Conservation (phyloP, 2,113 vertebrate genomes). For the Ochotona princeps region DNA sequence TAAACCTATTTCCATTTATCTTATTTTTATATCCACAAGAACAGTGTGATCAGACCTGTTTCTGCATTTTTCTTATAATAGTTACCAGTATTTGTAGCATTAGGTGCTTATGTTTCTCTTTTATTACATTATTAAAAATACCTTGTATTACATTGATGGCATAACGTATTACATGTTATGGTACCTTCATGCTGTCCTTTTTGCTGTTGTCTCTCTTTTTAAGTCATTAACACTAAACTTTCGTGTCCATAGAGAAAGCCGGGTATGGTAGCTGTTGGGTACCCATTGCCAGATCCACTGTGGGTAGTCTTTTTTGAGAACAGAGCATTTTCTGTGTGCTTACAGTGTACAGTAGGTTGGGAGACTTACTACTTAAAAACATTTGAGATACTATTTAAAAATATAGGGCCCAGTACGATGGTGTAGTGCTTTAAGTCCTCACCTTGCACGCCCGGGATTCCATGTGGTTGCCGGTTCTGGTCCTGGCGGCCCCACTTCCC, state of each 20-base stretch:
- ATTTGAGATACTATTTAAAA: not conserved
- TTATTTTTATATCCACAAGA: slow-evolving; percentile 62
- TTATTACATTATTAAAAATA: not conserved
- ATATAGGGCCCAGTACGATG: too few relatives aligned
- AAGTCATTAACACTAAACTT: not conserved
- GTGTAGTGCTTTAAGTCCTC: too few relatives aligned
- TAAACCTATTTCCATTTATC: slow-evolving; percentile 48
- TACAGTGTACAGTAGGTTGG: not conserved
- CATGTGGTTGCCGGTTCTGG: too few relatives aligned
- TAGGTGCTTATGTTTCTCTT: not conserved
- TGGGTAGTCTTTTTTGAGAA: not conserved
- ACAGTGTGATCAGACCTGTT: not conserved
- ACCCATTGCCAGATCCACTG: too few relatives aligned
- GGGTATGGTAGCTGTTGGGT: not conserved
- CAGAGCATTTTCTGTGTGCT: not conserved
- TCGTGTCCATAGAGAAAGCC: not conserved
- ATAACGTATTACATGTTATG: not conserved
- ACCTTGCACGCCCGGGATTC: too few relatives aligned
- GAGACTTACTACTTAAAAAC: not conserved
- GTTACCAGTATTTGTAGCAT: not conserved
- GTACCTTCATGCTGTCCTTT: not conserved
- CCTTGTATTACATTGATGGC: not conserved
- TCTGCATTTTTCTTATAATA: not conserved
- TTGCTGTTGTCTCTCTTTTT: not conserved
- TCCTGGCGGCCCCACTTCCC: too few relatives aligned